phyloP scores from a whole-genome alignment of 2,113 vertebrate species.

The Hucho hucho region DNA sequence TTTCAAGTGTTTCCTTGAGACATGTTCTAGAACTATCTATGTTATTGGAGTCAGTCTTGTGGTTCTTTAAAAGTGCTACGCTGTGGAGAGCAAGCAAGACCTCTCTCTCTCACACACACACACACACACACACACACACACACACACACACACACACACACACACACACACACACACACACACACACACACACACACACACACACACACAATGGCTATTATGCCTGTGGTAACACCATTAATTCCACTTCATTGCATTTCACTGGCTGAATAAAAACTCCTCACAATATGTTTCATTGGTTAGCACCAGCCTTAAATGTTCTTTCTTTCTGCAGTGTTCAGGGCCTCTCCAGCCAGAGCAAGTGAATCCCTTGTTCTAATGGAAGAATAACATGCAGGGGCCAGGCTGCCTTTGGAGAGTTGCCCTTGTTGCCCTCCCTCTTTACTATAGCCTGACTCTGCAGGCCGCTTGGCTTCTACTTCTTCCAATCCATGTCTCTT shows the following conservation, averaged over 20 bases:
- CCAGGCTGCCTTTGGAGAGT: slow-evolving; percentile 12
- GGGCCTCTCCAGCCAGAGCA: slow-evolving; percentile 21
- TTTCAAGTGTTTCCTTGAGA: not conserved
- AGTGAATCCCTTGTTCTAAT: slow-evolving; percentile 34
- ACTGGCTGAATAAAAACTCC: slow-evolving; percentile 51
- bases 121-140: slow-evolving; percentile 30
- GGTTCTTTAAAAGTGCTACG: not conserved
- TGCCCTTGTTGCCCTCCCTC: slow-evolving; percentile 14
- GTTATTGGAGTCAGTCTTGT: slow-evolving; percentile 1
- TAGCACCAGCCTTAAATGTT: slow-evolving; percentile 22
- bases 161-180: slow-evolving; percentile 33
- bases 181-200: slow-evolving; percentile 31
- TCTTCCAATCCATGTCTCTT: slow-evolving; percentile 11
- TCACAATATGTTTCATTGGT: slow-evolving; percentile 49
- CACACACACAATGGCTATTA: slow-evolving; percentile 42
- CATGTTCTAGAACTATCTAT: not conserved
- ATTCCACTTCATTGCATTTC: slow-evolving; percentile 62
- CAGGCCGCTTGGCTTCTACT: slow-evolving; percentile 7
- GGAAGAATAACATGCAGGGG: slow-evolving; percentile 33
- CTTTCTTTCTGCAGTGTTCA: slow-evolving; percentile 4
- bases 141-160: slow-evolving; percentile 32
- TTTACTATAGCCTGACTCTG: slow-evolving; percentile 15
- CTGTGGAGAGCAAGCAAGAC: slow-evolving; percentile 8
- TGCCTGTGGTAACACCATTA: slow-evolving; percentile 50
- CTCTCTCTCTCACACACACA: slow-evolving; percentile 10